Percentiles rank a stretch among this genome's conserved stretches.
Evolutionary conservation across 2,797 vertebrate species (phyloP).

Genomic region (Percopsis omiscomaycus): DNA sequence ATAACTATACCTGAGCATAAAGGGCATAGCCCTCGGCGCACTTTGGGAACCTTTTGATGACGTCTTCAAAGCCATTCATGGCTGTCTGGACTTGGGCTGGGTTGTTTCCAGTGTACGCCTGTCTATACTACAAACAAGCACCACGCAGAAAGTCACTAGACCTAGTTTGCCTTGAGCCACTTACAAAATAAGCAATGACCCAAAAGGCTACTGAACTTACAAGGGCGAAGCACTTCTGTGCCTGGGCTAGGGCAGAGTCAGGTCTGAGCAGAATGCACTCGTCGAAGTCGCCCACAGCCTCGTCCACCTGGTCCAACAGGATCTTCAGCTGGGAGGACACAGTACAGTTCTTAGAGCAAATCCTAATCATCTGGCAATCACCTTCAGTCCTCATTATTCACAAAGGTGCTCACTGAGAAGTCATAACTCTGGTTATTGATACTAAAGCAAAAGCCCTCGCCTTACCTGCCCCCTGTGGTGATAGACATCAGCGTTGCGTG

Average conservation of each 20-base stretch:
- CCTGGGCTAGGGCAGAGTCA: conserved; percentile 96
- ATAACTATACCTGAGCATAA: conserved; percentile 88
- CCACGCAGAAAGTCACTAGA: not conserved
- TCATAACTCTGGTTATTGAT: too few species aligned
- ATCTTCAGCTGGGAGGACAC: conserved; percentile 87
- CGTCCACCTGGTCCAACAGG: conserved; percentile 95
- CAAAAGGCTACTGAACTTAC: conserved; percentile 72
- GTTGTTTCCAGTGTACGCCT: conserved; percentile 97
- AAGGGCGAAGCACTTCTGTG: conserved; percentile 97
- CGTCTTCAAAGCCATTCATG: conserved; percentile 96
- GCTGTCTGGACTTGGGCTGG: conserved; percentile 91
- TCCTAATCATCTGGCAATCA: not conserved
- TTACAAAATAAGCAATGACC: not conserved
- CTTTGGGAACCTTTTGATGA: conserved; percentile 92
- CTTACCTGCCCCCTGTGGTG: conserved; percentile 96
- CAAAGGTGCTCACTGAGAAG: not conserved
- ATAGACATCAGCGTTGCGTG: conserved; percentile 93
- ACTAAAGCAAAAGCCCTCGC: not conserved
- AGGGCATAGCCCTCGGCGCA: conserved; percentile 98
- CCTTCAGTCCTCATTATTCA: not conserved
- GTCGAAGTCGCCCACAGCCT: conserved; percentile 97
- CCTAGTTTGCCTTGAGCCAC: too few species aligned
- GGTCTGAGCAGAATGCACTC: conserved; percentile 95
- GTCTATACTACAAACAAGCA: conserved; percentile 85
- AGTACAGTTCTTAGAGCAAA: not conserved